Conservation (phyloP, 2,113 vertebrate species). For the Haemorhous mexicanus region DNA sequence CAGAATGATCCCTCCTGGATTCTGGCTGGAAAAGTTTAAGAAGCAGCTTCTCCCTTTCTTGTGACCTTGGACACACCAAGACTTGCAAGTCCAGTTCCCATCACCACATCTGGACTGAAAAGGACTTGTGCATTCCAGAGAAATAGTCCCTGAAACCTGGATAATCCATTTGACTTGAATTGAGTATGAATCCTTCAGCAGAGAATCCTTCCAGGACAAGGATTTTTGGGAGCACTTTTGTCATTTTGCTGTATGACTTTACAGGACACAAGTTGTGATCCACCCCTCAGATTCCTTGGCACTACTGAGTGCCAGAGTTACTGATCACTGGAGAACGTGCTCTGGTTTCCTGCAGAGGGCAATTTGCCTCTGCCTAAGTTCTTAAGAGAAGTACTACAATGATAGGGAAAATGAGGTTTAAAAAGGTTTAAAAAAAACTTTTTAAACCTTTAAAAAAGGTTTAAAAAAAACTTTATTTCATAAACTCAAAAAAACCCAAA, state of each 20-base stretch:
- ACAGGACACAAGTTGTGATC: background rate
- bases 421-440: background rate
- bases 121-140: background rate
- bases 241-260: background rate
- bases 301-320: background rate
- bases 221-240: background rate
- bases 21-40: background rate
- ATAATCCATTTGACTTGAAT: background rate
- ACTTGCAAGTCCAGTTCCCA: background rate
- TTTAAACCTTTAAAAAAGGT: too few relatives aligned
- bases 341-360: background rate
- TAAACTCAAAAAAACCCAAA: background rate
- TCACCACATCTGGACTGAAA: background rate
- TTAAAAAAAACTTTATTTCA: background rate
- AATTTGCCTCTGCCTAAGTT: background rate
- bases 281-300: background rate
- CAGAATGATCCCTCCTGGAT: background rate
- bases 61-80: background rate
- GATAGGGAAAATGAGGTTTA: background rate
- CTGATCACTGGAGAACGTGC: background rate
- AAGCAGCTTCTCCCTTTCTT: background rate
- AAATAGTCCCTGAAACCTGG: background rate
- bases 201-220: background rate
- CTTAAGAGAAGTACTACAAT: background rate
- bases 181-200: background rate